Conservation (phyloP, 2,888 invertebrate genomes). For the Protophormia terraenovae region DNA sequence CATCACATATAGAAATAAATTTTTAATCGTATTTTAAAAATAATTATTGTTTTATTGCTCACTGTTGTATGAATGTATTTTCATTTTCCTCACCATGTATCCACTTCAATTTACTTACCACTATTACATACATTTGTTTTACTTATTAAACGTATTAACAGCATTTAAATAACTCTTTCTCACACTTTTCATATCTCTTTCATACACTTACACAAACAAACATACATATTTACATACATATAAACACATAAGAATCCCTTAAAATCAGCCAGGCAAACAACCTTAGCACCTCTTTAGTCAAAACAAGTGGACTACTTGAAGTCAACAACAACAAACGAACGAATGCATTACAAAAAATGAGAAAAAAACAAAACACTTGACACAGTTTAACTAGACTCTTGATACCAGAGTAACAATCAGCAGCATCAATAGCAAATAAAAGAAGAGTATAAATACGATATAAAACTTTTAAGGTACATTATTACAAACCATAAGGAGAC, state of each 20-base stretch:
- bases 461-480: background rate
- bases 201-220: background rate
- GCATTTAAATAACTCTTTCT: constrained; percentile 3
- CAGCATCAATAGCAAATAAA: background rate
- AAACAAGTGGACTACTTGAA: constrained; percentile 31
- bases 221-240: background rate
- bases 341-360: background rate
- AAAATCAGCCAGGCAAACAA: constrained; percentile 8
- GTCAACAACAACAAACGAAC: constrained; percentile 14
- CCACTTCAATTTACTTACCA: too few species aligned
- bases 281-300: constrained; percentile 4
- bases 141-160: constrained; percentile 6
- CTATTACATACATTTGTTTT: background rate
- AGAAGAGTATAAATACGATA: background rate
- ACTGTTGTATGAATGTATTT: too few species aligned
- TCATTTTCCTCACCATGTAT: too few species aligned
- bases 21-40: too few species aligned
- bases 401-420: constrained; percentile 35
- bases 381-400: constrained; percentile 52
- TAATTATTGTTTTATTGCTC: too few species aligned
- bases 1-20: too few species aligned
- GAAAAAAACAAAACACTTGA: constrained; percentile 40
- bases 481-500: background rate
- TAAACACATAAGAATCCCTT: background rate
- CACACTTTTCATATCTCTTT: background rate